Evolutionary conservation across 2,113 vertebrate species (phyloP).

Genomic region (Leptocoma aspasia): DNA sequence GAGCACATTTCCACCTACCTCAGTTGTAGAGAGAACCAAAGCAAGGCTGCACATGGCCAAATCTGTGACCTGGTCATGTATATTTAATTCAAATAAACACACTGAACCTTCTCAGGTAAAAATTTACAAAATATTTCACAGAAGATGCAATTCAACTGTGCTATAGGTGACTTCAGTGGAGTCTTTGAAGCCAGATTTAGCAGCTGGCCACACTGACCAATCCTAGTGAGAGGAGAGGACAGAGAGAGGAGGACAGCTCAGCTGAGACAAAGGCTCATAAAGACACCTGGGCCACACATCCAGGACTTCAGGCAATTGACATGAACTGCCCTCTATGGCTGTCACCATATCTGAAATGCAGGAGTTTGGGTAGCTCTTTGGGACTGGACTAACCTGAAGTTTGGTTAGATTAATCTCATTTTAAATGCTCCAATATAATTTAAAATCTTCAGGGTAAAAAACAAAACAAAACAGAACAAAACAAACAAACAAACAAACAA

Average conservation of each 20-base stretch:
- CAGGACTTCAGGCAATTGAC: background rate
- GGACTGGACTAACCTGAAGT: background rate
- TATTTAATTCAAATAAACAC: background rate
- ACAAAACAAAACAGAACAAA: background rate
- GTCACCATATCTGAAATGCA: background rate
- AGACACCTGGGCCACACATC: background rate
- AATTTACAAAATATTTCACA: background rate
- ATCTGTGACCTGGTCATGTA: too few species aligned
- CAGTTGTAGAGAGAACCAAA: rapidly evolving
- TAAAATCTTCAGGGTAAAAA: background rate
- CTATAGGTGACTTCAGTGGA: background rate
- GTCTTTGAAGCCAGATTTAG: too few species aligned
- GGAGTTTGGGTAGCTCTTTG: background rate
- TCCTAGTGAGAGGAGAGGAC: background rate
- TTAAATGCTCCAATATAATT: background rate
- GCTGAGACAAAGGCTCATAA: background rate
- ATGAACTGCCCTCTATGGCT: background rate
- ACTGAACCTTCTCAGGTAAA: background rate
- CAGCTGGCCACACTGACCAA: background rate
- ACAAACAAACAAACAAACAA: background rate
- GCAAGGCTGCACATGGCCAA: background rate
- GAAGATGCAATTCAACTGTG: background rate
- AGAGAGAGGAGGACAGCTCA: background rate
- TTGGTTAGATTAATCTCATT: background rate
- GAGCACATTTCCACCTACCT: background rate